These are phyloP conservation scores for Ericerus pela DNA, from an alignment of 1,140 invertebrate genomes.

Conservation along the genomic window DNA sequence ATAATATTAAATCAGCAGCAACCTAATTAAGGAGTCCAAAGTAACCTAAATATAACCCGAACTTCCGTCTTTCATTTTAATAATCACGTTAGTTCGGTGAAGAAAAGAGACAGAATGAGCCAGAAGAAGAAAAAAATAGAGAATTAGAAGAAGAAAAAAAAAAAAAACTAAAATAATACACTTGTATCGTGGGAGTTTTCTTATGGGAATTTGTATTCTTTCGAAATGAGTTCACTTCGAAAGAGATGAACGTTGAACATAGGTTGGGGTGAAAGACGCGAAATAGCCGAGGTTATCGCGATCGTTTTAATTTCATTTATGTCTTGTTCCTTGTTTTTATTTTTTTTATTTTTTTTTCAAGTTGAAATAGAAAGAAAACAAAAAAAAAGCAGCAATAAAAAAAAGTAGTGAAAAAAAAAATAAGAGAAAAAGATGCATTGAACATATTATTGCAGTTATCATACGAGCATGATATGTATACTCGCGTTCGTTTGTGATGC, in stretches of 20 bases:
- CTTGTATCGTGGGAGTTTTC: constrained; percentile 8
- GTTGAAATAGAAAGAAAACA: too few species aligned
- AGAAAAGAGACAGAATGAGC: too few species aligned
- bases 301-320: constrained; percentile 4
- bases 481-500: too few species aligned
- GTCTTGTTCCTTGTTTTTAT: neutral
- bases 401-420: too few species aligned
- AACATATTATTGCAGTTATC: too few species aligned
- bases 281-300: constrained; percentile 2
- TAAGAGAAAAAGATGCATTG: too few species aligned
- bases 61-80: constrained; percentile 11
- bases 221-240: constrained; percentile 8
- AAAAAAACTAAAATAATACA: constrained; percentile 11
- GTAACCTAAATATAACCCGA: constrained; percentile 12
- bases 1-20: constrained; percentile 9
- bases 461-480: too few species aligned
- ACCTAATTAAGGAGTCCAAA: constrained; percentile 7
- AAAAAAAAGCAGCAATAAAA: too few species aligned
- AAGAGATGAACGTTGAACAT: neutral
- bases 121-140: too few species aligned
- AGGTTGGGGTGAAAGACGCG: neutral
- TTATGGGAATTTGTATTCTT: constrained; percentile 8
- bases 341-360: too few species aligned
- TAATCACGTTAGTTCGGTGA: neutral
- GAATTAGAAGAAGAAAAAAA: too few species aligned